These are phyloP conservation scores for Muntiacus muntjak DNA, from an alignment of 2,113 vertebrate genomes.

Conservation along the genomic window DNA sequence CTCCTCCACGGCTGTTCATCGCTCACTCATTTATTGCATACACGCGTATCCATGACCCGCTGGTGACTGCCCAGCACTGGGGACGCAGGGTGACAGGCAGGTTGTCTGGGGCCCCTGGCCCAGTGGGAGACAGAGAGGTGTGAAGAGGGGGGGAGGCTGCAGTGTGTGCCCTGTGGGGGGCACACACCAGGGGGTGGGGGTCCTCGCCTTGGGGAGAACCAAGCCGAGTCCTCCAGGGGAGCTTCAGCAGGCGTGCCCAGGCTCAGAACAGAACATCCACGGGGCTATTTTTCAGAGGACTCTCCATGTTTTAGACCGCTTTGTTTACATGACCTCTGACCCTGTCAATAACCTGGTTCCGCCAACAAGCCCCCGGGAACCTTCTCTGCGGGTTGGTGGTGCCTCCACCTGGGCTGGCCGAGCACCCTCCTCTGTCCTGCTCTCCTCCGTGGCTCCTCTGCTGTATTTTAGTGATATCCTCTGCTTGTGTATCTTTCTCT, in stretches of 20 bases:
- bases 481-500: neutral
- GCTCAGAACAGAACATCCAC: too few species aligned
- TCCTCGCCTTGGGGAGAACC: neutral
- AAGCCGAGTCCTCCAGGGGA: accelerated
- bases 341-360: accelerated
- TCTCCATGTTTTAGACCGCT: neutral
- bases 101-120: neutral
- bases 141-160: neutral
- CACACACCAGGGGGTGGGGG: neutral
- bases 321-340: neutral
- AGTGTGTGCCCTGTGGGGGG: accelerated
- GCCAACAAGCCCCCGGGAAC: too few species aligned
- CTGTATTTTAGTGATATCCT: neutral
- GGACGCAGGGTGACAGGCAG: neutral
- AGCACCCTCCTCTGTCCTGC: accelerated
- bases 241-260: neutral
- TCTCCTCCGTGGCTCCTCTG: neutral
- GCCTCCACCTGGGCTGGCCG: neutral
- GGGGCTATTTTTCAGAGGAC: neutral
- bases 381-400: accelerated
- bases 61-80: neutral
- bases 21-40: neutral
- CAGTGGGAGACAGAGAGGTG: neutral
- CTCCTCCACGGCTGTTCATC: neutral
- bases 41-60: neutral